Evolutionary conservation across 2,888 invertebrate genomes (phyloP), one percentile per base, ranked within the genome.

Genomic region (Ditula angustiorana): DNA sequence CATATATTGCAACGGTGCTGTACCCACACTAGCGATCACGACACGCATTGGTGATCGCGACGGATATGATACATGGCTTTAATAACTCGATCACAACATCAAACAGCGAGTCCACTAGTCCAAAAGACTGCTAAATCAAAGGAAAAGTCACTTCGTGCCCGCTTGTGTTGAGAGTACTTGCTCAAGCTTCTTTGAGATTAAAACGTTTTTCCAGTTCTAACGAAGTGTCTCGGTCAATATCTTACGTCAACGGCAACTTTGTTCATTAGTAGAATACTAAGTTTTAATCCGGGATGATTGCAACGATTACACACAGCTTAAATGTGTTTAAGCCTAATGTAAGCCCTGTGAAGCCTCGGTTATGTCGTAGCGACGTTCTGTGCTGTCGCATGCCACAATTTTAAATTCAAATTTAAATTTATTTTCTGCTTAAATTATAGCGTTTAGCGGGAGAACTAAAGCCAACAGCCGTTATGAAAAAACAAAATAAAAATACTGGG

Each of bases 261-360:
- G 71, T 78, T 81, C 79, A 79, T 81, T 79, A 82, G 74, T 71
- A 74, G 73, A 70, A 73, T 69, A 70, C 49, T 74, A 80, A 83
- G 75, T 82, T 83, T 77, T 80, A 81, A 82, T 81, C 81, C 76
- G 61, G 76, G 74, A 76, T 80, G 78, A 81, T 82, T 79, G 74
- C 75, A 68, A 60, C 72, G 70, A 76, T 81, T 76, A 80, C 77
- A 74, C 71, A 58, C 61, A 41, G 56, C 47, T 69, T 68, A 66
- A 71, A 69, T 63, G 66, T 62, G 68, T 66, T 71, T 58, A 46
- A 64, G 61, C 61, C 55, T 30, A 8, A 33, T 37, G 35, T 57
- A 55, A 67, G 61, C 59, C 41, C 50, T 19, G 47, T 13, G 28
- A 23, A 30, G 23, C 2, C 10, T 30, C 4, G n/a, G 8, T 21